Evolutionary conservation across 1,140 invertebrate species (phyloP).

Genomic region (Druon quercuslanigerum): DNA sequence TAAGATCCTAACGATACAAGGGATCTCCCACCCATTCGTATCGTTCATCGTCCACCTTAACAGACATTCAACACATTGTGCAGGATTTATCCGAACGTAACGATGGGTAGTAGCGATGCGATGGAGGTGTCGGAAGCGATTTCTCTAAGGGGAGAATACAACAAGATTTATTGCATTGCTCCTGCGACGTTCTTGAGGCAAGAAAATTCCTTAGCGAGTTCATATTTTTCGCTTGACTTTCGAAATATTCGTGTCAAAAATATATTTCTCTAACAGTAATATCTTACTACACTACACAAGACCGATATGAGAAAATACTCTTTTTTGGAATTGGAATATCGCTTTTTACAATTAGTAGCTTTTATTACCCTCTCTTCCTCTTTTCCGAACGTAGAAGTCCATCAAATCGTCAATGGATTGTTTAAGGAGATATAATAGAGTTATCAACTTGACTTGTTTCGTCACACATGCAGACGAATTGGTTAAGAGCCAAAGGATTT

Average conservation of each 20-base stretch:
- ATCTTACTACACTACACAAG: too few species aligned
- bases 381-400: too few species aligned
- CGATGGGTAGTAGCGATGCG: neutral
- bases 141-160: slow-evolving; percentile 3
- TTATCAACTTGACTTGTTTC: too few species aligned
- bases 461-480: too few species aligned
- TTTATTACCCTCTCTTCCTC: too few species aligned
- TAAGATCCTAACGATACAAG: neutral
- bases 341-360: too few species aligned
- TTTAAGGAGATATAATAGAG: too few species aligned
- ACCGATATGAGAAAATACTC: too few species aligned
- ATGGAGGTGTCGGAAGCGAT: slow-evolving; percentile 15
- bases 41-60: neutral
- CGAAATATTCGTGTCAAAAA: neutral
- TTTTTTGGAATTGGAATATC: too few species aligned
- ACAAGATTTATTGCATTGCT: slow-evolving; percentile 9
- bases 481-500: too few species aligned
- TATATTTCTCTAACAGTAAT: too few species aligned
- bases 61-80: slow-evolving; percentile 18
- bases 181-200: neutral
- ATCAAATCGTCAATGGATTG: too few species aligned
- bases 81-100: slow-evolving; percentile 19
- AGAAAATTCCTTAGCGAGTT: slow-evolving; percentile 6
- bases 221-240: neutral
- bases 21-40: neutral